phyloP scores from a whole-genome alignment of 1,140 invertebrate species.

The Drosophila asahinai region DNA sequence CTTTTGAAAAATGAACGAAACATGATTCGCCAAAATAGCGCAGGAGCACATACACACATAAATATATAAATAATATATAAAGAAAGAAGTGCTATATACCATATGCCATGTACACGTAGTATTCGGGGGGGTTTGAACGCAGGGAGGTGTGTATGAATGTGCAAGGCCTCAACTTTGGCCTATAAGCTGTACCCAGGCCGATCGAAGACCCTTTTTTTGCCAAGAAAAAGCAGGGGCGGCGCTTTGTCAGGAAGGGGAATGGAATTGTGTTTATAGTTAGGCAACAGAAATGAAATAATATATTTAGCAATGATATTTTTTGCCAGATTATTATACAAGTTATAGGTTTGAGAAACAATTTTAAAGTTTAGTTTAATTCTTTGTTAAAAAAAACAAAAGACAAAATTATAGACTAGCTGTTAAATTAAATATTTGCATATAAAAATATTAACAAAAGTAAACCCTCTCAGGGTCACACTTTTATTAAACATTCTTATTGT shows the following conservation, averaged over 20 bases:
- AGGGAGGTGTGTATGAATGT: constrained; percentile 8
- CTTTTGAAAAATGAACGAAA: constrained; percentile 84
- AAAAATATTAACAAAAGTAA: too few species aligned
- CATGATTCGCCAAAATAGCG: constrained; percentile 79
- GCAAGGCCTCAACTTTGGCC: constrained; percentile 74
- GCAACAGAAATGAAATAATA: not conserved
- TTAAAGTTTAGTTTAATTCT: not conserved
- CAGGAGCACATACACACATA: constrained; percentile 29
- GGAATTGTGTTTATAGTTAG: not conserved
- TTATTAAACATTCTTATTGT: too few species aligned
- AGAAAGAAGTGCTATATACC: constrained; percentile 49
- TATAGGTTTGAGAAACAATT: too few species aligned
- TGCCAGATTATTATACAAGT: too few species aligned
- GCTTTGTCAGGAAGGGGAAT: not conserved
- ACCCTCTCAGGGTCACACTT: not conserved
- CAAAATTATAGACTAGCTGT: too few species aligned
- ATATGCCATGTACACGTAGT: constrained; percentile 8
- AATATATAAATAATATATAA: constrained; percentile 30
- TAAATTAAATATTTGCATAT: too few species aligned
- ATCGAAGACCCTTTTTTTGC: constrained; percentile 22
- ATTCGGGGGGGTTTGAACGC: not conserved
- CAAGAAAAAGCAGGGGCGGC: constrained; percentile 5
- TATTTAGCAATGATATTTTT: too few species aligned
- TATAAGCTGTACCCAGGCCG: constrained; percentile 61
- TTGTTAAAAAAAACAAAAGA: too few species aligned